Evolutionary conservation across 2,888 invertebrate species (phyloP).

Genomic region (Lasioglossum calceatum): DNA sequence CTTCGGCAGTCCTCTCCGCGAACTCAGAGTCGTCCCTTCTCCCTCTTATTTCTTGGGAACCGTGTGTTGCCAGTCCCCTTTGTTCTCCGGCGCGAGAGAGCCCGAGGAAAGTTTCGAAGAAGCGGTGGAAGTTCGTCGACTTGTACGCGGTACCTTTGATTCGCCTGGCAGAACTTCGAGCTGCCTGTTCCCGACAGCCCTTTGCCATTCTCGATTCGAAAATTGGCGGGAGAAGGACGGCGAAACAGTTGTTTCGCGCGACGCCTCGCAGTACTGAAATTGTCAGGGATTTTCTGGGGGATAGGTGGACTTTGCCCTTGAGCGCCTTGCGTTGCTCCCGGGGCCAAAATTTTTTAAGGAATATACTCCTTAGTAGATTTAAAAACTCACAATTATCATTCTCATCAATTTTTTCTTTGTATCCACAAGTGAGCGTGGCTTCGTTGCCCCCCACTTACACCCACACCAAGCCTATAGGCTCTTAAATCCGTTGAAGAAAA

Average conservation of each 20-base stretch:
- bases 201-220: neutral
- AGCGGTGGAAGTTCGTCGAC: slow-evolving; percentile 20
- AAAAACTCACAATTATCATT: no score
- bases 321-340: no score
- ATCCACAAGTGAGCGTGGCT: neutral
- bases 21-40: neutral
- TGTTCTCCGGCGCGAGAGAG: slow-evolving; percentile 16
- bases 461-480: no score
- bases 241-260: neutral
- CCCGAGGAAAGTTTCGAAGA: slow-evolving; percentile 11
- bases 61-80: slow-evolving; percentile 9
- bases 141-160: slow-evolving; percentile 17
- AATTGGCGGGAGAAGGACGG: neutral
- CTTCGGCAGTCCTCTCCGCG: neutral
- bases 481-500: no score
- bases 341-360: neutral
- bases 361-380: neutral
- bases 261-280: neutral
- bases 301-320: no score
- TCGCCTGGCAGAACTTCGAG: slow-evolving; percentile 6
- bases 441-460: neutral
- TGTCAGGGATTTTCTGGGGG: neutral
- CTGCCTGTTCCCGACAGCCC: slow-evolving; percentile 3
- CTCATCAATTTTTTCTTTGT: no score
- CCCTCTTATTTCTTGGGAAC: neutral